Evolutionary conservation across 2,113 vertebrate genomes (phyloP).

Genomic region (Anser brachyrhynchus): DNA sequence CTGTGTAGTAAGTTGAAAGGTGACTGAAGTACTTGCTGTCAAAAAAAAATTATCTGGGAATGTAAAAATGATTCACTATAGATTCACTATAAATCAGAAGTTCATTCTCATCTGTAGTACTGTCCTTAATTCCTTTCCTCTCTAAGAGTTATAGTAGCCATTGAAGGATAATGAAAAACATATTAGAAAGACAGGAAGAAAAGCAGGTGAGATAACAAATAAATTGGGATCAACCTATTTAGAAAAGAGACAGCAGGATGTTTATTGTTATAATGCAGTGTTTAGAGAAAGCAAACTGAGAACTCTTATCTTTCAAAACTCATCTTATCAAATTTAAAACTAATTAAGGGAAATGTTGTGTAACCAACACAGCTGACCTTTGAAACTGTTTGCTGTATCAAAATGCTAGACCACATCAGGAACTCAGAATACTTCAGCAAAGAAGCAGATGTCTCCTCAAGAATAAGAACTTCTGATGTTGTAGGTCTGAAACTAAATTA

Average conservation of each 20-base stretch:
- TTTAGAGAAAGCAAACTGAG: background rate
- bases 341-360: conserved; percentile 5
- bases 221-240: background rate
- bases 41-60: background rate
- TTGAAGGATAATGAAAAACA: background rate
- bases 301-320: background rate
- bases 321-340: background rate
- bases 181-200: background rate
- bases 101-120: background rate
- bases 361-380: background rate
- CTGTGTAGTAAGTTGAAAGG: background rate
- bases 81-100: background rate
- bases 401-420: background rate
- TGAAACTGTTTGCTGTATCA: background rate
- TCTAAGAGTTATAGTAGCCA: background rate
- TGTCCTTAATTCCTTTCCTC: background rate
- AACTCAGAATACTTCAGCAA: background rate
- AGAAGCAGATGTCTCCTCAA: background rate
- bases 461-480: conserved; percentile 1
- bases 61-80: background rate
- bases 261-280: background rate
- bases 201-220: background rate
- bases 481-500: conserved; percentile 2
- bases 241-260: background rate
- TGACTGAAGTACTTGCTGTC: background rate